Evolutionary conservation across 2,113 vertebrate species (phyloP).

Genomic region (Calonectris borealis): DNA sequence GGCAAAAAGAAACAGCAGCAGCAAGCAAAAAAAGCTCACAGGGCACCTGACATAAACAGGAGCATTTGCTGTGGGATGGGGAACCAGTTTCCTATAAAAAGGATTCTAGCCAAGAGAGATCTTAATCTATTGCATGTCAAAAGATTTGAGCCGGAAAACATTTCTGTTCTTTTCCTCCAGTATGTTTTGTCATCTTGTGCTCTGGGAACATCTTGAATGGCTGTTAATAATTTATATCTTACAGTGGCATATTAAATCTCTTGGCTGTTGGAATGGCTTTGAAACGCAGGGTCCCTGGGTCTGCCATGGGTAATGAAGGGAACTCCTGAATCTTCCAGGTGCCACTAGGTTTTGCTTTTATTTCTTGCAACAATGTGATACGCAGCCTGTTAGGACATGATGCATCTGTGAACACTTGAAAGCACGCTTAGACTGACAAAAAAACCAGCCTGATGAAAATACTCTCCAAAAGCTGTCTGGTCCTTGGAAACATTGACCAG

Average conservation of each 20-base stretch:
- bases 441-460: neutral
- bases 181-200: neutral
- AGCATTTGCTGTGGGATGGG: neutral
- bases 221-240: slow-evolving; percentile 35
- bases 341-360: neutral
- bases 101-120: neutral
- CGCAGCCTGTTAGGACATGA: neutral
- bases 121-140: neutral
- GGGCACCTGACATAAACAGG: neutral
- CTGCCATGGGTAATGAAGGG: neutral
- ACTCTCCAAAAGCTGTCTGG: neutral
- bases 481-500: neutral
- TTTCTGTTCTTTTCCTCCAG: neutral
- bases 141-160: neutral
- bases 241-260: neutral
- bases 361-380: neutral
- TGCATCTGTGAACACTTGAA: neutral
- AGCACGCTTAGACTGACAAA: neutral
- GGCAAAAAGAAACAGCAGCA: neutral
- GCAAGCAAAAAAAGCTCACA: neutral
- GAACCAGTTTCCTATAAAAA: neutral
- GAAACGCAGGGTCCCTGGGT: neutral
- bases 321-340: neutral
- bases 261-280: neutral
- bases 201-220: neutral